Percentiles rank a stretch among this genome's conserved stretches.
phyloP scores from a whole-genome alignment of 2,797 vertebrate genomes.

The Ambastaia sidthimunki region DNA sequence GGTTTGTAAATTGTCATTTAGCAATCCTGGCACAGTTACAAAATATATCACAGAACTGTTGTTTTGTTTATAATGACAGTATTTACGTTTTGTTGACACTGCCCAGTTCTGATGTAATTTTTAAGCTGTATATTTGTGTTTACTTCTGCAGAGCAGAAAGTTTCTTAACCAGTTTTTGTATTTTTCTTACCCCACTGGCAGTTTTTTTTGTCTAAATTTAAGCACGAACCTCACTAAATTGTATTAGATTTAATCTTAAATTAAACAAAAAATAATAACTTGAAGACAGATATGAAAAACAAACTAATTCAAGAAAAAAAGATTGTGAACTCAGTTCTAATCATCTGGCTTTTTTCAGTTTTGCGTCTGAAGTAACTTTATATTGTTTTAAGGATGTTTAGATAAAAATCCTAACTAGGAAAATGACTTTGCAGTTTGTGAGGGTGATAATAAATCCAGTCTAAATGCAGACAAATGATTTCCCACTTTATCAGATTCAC shows the following conservation, averaged over 20 bases:
- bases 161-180: background rate
- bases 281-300: background rate
- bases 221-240: background rate
- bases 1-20: background rate
- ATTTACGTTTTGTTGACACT: background rate
- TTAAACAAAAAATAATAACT: background rate
- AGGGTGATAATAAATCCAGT: slow-evolving; percentile 6
- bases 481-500: slow-evolving; percentile 22
- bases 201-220: background rate
- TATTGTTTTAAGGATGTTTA: background rate
- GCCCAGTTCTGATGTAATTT: too few species aligned
- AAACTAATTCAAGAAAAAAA: background rate
- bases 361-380: background rate
- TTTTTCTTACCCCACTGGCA: background rate
- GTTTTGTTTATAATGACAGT: background rate
- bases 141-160: too few species aligned
- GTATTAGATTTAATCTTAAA: background rate
- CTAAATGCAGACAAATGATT: slow-evolving; percentile 11
- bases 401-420: background rate
- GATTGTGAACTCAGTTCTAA: background rate
- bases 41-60: background rate
- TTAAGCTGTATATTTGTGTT: too few species aligned
- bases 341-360: background rate
- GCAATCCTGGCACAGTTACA: background rate
- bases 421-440: background rate